A percentile compares a stretch with the other conserved stretches of the same genome.
Conservation (phyloP, 53 echinoderm and acorn worm genomes). For the Glandiceps talaboti region DNA sequence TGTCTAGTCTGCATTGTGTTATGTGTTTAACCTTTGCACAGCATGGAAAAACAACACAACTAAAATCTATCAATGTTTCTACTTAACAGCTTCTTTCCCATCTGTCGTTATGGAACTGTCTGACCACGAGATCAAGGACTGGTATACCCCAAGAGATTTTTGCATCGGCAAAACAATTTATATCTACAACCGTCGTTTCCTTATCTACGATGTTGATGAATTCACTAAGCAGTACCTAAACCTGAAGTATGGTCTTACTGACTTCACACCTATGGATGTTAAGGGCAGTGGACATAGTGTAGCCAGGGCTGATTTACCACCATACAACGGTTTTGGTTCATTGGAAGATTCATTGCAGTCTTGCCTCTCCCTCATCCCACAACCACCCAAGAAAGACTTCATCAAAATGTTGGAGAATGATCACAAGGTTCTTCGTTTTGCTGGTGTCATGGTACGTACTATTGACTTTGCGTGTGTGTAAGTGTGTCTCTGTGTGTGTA, state of each 20-base stretch:
- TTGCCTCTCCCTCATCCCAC: slow-evolving; percentile 88
- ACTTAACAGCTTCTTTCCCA: slow-evolving; percentile 71
- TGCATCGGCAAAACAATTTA: slow-evolving; percentile 69
- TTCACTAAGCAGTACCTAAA: slow-evolving; percentile 65
- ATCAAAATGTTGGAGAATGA: slow-evolving; percentile 99
- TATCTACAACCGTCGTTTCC: slow-evolving; percentile 94
- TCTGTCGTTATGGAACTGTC: slow-evolving; percentile 95
- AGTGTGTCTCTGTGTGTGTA: too few species aligned
- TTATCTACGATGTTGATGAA: slow-evolving; percentile 86
- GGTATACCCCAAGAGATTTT: slow-evolving; percentile 77
- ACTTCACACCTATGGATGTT: slow-evolving; percentile 68
- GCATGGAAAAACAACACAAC: too few species aligned
- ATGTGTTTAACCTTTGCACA: too few species aligned
- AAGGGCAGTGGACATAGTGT: slow-evolving; percentile 22
- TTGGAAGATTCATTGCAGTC: slow-evolving; percentile 89
- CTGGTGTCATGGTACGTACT: slow-evolving; percentile 72
- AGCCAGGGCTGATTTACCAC: slow-evolving; percentile 53
- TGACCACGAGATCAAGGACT: slow-evolving; percentile 88
- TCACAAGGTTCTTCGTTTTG: slow-evolving; percentile 88
- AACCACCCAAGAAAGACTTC: slow-evolving; percentile 99
- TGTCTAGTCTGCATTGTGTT: too few species aligned
- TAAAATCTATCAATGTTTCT: too few species aligned
- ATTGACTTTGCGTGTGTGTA: too few species aligned
- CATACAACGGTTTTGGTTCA: slow-evolving; percentile 96
- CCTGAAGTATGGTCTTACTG: slow-evolving; percentile 37